A percentile compares a stretch with the other conserved stretches of the same genome.
phyloP scores from a whole-genome alignment of 2,113 vertebrate genomes.

The Dunckerocampus dactyliophorus region DNA sequence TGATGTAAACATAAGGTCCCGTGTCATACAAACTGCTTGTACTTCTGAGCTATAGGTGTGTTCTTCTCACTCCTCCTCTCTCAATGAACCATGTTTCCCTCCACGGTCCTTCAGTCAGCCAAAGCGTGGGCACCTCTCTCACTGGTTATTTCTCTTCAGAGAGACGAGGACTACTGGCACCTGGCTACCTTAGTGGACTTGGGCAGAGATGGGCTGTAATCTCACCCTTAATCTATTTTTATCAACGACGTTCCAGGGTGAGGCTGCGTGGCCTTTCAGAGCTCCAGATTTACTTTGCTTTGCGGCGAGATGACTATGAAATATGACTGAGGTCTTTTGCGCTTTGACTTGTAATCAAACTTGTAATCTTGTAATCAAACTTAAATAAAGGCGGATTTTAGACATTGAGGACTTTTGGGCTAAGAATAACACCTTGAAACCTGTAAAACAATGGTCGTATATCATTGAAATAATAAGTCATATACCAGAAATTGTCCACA shows the following conservation, averaged over 20 bases:
- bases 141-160: slow-evolving; percentile 49
- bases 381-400: slow-evolving; percentile 50
- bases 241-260: slow-evolving; percentile 70
- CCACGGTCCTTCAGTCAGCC: slow-evolving; percentile 33
- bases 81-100: slow-evolving; percentile 32
- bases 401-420: background rate
- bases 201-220: slow-evolving; percentile 65
- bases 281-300: slow-evolving; percentile 70
- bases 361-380: too few relatives aligned
- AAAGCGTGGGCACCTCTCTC: slow-evolving; percentile 50
- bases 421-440: too few relatives aligned
- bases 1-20: too few relatives aligned
- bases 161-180: slow-evolving; percentile 51
- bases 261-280: slow-evolving; percentile 52
- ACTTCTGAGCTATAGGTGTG: too few relatives aligned
- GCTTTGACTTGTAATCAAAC: too few relatives aligned
- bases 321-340: too few relatives aligned
- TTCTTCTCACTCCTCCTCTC: too few relatives aligned
- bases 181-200: slow-evolving; percentile 57
- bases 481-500: too few relatives aligned
- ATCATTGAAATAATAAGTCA: too few relatives aligned
- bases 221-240: slow-evolving; percentile 73
- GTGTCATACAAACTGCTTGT: too few relatives aligned
- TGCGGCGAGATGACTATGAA: slow-evolving; percentile 60
- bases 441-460: too few relatives aligned